phyloP scores from a whole-genome alignment of 1,140 invertebrate genomes.

The Psilanteris sp. region DNA sequence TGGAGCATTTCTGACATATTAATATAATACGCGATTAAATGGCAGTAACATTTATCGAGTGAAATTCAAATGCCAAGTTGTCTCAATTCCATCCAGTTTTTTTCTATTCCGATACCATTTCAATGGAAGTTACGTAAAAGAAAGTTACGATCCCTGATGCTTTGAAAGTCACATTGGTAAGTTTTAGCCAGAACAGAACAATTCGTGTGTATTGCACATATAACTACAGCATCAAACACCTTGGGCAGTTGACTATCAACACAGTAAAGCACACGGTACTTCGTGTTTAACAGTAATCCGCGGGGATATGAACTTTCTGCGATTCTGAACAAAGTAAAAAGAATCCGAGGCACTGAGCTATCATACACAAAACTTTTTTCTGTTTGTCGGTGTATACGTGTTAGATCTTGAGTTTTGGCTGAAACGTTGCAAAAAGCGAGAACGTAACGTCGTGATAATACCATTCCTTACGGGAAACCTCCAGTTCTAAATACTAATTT shows the following conservation, averaged over 20 bases:
- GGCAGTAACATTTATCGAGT: too few relatives aligned
- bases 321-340: constrained; percentile 35
- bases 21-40: too few relatives aligned
- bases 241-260: constrained; percentile 35
- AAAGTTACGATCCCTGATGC: constrained; percentile 32
- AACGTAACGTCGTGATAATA: too few relatives aligned
- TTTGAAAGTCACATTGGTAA: constrained; percentile 20
- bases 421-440: too few relatives aligned
- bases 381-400: background rate
- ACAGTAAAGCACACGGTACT: constrained; percentile 17
- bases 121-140: constrained; percentile 27
- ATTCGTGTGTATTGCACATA: constrained; percentile 52
- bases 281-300: constrained; percentile 42
- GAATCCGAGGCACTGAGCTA: constrained; percentile 4
- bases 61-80: too few relatives aligned
- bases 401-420: background rate
- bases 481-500: too few relatives aligned
- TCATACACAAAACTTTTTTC: constrained; percentile 27
- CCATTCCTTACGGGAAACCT: too few relatives aligned
- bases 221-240: constrained; percentile 46
- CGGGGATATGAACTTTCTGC: constrained; percentile 26
- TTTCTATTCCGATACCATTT: constrained; percentile 19
- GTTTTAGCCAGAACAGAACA: constrained; percentile 32
- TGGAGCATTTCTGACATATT: too few relatives aligned
- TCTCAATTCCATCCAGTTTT: constrained; percentile 24